These are phyloP conservation scores for Syrrhaptes paradoxus DNA, from an alignment of 2,113 vertebrate genomes.

Conservation along the genomic window DNA sequence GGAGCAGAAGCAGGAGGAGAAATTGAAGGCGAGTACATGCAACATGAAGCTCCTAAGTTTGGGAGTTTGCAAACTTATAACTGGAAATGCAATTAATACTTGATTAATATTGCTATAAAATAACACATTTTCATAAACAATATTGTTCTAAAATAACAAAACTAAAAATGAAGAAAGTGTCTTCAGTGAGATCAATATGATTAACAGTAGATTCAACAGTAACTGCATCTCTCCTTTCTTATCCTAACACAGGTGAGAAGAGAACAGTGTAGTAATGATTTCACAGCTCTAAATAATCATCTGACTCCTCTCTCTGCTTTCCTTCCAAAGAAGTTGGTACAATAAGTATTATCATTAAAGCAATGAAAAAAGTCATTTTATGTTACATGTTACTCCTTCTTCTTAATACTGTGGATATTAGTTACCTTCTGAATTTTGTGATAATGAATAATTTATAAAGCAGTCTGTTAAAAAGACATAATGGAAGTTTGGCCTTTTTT, in stretches of 20 bases:
- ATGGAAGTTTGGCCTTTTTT: not conserved
- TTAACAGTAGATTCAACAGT: not conserved
- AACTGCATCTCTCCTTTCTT: not conserved
- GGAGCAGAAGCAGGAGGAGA: not conserved
- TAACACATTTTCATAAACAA: not conserved
- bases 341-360: not conserved
- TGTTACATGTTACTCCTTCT: not conserved
- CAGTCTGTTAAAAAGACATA: not conserved
- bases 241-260: not conserved
- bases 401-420: not conserved
- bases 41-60: not conserved
- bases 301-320: not conserved
- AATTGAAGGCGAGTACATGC: not conserved
- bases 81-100: not conserved
- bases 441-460: not conserved
- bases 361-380: not conserved
- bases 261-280: not conserved
- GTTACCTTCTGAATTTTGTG: not conserved
- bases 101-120: not conserved
- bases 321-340: not conserved
- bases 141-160: not conserved
- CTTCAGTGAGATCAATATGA: no score
- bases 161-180: not conserved
- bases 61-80: not conserved
- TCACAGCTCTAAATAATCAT: not conserved